phyloP scores from a whole-genome alignment of 37 sponge, comb jelly and placozoan genomes.

The Spongilla lacustris region DNA sequence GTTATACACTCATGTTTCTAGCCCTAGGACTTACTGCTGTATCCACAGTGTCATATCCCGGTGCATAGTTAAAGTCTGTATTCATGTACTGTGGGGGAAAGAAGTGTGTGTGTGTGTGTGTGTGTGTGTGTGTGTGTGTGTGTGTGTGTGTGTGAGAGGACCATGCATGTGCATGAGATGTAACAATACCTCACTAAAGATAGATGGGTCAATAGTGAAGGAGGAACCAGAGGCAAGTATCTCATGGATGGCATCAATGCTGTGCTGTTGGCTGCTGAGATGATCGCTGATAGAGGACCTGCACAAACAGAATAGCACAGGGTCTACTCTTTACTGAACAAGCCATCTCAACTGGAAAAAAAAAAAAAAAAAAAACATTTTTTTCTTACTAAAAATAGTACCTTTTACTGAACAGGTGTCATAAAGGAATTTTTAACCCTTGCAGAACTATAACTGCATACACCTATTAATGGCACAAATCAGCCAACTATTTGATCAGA shows the following conservation, averaged over 20 bases:
- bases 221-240: slow-evolving; percentile 18
- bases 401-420: too few relatives aligned
- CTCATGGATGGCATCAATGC: slow-evolving; percentile 57
- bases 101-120: background rate
- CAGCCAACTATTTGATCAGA: too few relatives aligned
- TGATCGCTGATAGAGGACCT: slow-evolving; percentile 33
- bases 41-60: slow-evolving; percentile 56
- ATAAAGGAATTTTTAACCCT: too few relatives aligned
- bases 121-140: background rate
- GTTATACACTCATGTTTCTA: background rate
- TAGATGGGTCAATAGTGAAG: slow-evolving; percentile 56
- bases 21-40: slow-evolving; percentile 56
- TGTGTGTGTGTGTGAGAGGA: background rate
- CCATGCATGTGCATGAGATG: background rate
- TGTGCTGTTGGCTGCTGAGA: slow-evolving; percentile 45
- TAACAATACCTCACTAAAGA: slow-evolving; percentile 51
- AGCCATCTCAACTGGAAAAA: too few relatives aligned
- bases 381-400: too few relatives aligned
- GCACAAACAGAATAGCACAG: background rate
- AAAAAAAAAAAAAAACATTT: background rate
- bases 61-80: background rate
- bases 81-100: slow-evolving; percentile 29
- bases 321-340: background rate
- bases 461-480: too few relatives aligned
- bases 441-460: too few relatives aligned